Evolutionary conservation across 2,888 invertebrate genomes (phyloP).

Genomic region (Trichogramma dendrolimi): DNA sequence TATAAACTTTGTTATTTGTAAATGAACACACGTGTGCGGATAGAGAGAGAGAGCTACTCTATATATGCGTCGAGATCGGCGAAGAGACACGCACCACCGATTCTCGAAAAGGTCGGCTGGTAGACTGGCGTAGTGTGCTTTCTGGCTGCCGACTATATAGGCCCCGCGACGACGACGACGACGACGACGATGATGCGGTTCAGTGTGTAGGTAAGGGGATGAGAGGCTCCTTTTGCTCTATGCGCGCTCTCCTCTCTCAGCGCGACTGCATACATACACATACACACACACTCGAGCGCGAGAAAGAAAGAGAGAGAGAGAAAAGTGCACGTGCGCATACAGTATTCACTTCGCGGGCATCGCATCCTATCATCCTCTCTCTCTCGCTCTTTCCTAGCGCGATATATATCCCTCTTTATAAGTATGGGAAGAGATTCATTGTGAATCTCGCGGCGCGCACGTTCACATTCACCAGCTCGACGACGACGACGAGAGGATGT

Average conservation of each 20-base stretch:
- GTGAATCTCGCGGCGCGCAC: too few species aligned
- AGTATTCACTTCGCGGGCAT: not conserved
- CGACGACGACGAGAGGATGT: too few species aligned
- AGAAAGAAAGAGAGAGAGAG: conserved; percentile 13
- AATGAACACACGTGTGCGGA: too few species aligned
- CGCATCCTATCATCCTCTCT: too few species aligned
- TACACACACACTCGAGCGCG: conserved; percentile 6
- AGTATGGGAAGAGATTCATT: too few species aligned
- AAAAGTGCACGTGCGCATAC: conserved; percentile 14
- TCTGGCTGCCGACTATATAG: conserved; percentile 40
- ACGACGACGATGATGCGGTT: conserved; percentile 3
- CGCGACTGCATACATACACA: conserved; percentile 23
- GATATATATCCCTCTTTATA: too few species aligned
- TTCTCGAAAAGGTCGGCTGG: conserved; percentile 37
- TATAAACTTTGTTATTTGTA: too few species aligned
- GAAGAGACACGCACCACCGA: conserved; percentile 35
- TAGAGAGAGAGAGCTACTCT: not conserved
- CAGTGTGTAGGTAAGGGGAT: conserved; percentile 37
- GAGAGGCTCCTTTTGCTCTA: conserved; percentile 13
- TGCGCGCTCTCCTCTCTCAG: not conserved
- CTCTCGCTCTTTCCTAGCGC: too few species aligned
- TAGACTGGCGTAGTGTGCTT: conserved; percentile 42
- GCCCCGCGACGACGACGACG: conserved; percentile 4
- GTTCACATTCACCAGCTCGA: too few species aligned
- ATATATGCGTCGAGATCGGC: not conserved